Base-by-base conservation (phyloP, 2,113 vertebrate species). In the Grammomys surdaster region DNA sequence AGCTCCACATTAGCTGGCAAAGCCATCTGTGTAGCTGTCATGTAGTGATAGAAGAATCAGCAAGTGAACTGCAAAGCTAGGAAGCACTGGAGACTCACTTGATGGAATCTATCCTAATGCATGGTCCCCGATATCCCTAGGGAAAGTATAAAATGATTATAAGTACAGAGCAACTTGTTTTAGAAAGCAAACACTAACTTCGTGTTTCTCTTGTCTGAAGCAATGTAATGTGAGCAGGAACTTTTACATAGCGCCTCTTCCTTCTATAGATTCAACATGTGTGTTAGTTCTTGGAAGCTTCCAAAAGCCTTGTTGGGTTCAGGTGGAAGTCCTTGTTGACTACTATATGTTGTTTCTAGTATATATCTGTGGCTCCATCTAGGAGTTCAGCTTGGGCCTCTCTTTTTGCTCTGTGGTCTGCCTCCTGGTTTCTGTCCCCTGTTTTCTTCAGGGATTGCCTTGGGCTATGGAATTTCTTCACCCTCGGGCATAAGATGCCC, bases 1-100 rank as follows among this genome's bases (percentile, higher is more conserved):
- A 88, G 93, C 20, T 91, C 17, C 43, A 75, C 20, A 16, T 90
- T 73, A 72, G 76, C 77, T 86, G 60, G 89, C 58, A 54, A 0
- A 72, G 91, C 67, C 46, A 40, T 96, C 86, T 87, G 54, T 78
- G 81, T 24, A 48, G 70, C 65, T 94, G 87, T 78, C n/a, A 51
- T 5, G 16, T 17, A 93, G 82, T 94, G 89, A 86, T 51, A 33
- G 67, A 95, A 92, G 13, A 88, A 93, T 75, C 26, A 56, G 11
- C 63, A 63, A 94, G 48, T 75, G 87, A 69, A 60, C 54, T 80
- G 60, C 46, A 72, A 94, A 90, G 16, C 5, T 6, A 67, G 58
- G 28, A 26, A 58, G 10, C 46, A 9, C n/a, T 22, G 58, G 26
- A 5, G 58, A 36, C 63, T 85, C 60, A 56, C 67, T 60, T 90